Evolutionary conservation across 2,888 invertebrate species (phyloP).

Genomic region (Tenthredo distinguenda): DNA sequence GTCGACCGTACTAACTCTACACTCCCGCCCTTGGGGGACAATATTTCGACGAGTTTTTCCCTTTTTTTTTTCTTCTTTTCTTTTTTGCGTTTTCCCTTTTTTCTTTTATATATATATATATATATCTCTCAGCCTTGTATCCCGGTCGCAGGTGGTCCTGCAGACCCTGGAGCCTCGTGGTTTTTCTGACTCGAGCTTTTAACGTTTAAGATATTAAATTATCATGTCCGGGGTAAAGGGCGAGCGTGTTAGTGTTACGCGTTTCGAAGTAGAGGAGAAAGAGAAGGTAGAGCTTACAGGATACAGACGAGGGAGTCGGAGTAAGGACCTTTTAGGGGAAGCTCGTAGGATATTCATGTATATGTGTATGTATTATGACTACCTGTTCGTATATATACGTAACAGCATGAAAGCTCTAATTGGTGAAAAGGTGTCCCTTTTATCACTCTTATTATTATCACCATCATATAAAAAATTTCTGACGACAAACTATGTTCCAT

Average conservation of each 20-base stretch:
- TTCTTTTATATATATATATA: not conserved
- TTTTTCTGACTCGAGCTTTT: conserved; percentile 25
- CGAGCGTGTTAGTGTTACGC: not conserved
- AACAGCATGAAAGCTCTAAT: not conserved
- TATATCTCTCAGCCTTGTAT: not conserved
- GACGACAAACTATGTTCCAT: too few relatives aligned
- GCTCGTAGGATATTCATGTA: not conserved
- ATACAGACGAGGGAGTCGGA: not conserved
- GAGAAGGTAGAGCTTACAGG: not conserved
- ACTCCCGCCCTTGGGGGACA: not conserved
- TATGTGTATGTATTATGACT: not conserved
- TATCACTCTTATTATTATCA: not conserved
- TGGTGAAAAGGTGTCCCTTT: not conserved
- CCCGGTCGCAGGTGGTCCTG: conserved; percentile 1
- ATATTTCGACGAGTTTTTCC: not conserved
- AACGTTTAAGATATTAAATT: conserved; percentile 45
- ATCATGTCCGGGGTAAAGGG: conserved; percentile 36
- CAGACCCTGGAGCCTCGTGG: not conserved
- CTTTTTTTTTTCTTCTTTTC: not conserved
- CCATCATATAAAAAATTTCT: too few relatives aligned
- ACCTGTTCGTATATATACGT: not conserved
- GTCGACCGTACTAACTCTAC: not conserved
- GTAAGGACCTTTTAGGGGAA: not conserved
- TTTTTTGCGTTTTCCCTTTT: not conserved
- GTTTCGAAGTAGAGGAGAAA: not conserved